Evolutionary conservation across 2,888 invertebrate genomes (phyloP), one percentile per base, ranked within the genome.

Genomic region (Idaea biselata): DNA sequence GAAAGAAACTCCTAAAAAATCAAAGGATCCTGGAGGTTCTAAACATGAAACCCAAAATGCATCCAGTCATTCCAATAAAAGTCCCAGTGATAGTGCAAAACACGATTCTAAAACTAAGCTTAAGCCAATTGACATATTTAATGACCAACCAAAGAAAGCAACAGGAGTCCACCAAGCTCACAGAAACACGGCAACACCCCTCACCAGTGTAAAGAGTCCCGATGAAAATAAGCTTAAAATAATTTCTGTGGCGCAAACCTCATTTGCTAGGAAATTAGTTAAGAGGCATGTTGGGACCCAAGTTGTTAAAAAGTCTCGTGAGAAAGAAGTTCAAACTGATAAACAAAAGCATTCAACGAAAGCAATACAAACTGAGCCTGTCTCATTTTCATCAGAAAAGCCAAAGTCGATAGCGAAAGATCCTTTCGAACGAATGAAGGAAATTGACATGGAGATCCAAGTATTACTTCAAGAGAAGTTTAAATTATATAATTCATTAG

Each of bases 401-500:
- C 68, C 55, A 25, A 70, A 64, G 59, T 54, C 69, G 0, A 80
- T 75, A 66, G 72, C 84, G 17, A 82, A 76, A 61, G 88, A 88
- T 60, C 79, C 93, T 8, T 86, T 94, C 73, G 90, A 93, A 60
- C 89, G 94, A 77, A 94, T 94, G 93, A 93, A 93, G 69, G 92
- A 94, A 75, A 94, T 94, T 63, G 94, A 94, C 72, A 77, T 93
- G 65, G 93, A 94, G 75, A 94, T 94, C 71, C 93, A 94, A 70
- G 87, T 87, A 55, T 78, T 94, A 58, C 79, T 94, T 68, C 91
- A 93, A 74, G 94, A 94, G 74, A 94, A 94, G 73, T 93, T 94
- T 75, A 89, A 91, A 70, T 75, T 94, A 8, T 94, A 94, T 70
- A 91, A 88, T 72, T 89, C 92, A 65, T 73, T 94, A 63, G 91